These are phyloP conservation scores for Plemyria rubiginata DNA, from an alignment of 2,888 invertebrate genomes.

Conservation along the genomic window DNA sequence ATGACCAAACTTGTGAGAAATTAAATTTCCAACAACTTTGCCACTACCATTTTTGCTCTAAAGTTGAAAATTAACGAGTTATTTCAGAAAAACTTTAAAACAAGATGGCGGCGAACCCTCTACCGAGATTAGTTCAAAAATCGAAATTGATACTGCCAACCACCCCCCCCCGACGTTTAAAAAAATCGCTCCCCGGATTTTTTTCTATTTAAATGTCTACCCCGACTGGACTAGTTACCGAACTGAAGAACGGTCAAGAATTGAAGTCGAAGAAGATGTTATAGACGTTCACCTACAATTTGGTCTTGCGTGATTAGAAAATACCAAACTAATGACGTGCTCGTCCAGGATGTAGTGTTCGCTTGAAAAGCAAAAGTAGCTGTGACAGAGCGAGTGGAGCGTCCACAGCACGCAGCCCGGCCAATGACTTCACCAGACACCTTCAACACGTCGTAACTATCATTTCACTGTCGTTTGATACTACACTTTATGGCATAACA, in stretches of 20 bases:
- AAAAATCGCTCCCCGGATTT: too few relatives aligned
- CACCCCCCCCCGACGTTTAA: too few relatives aligned
- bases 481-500: slow-evolving; percentile 50
- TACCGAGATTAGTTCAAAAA: too few relatives aligned
- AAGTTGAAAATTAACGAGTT: too few relatives aligned
- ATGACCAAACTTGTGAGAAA: too few relatives aligned
- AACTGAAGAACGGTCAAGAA: neutral
- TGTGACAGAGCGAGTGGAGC: slow-evolving; percentile 70
- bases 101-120: too few relatives aligned
- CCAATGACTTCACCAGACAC: slow-evolving; percentile 74
- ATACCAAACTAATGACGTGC: slow-evolving; percentile 75
- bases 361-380: slow-evolving; percentile 79
- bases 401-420: slow-evolving; percentile 68
- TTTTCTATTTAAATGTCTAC: too few relatives aligned
- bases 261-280: slow-evolving; percentile 15
- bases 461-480: slow-evolving; percentile 44
- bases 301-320: slow-evolving; percentile 68
- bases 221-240: too few relatives aligned
- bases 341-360: slow-evolving; percentile 73
- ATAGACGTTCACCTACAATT: slow-evolving; percentile 49
- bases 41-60: too few relatives aligned
- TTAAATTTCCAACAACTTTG: too few relatives aligned
- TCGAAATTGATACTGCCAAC: too few relatives aligned
- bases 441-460: slow-evolving; percentile 57
- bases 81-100: too few relatives aligned